Conservation (phyloP, 2,113 vertebrate genomes). For the Nothobranchius kuhntae region DNA sequence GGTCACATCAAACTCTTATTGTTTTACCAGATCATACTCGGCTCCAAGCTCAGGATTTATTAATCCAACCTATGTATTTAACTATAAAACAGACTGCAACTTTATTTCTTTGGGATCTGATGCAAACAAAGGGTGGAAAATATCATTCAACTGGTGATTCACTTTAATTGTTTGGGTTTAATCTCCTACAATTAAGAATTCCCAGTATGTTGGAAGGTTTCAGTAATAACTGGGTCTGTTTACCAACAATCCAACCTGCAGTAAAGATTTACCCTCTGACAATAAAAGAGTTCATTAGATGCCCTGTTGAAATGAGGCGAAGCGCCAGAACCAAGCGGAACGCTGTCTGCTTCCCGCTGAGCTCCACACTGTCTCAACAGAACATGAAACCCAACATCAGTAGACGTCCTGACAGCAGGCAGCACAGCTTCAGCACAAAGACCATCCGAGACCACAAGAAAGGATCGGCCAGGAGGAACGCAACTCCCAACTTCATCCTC, state of each 20-base stretch:
- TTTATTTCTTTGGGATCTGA: neutral
- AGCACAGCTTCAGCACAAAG: neutral
- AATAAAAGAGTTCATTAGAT: slow-evolving; percentile 61
- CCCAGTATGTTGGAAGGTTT: slow-evolving; percentile 1
- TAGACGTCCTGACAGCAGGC: slow-evolving; percentile 11
- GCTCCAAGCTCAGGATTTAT: neutral
- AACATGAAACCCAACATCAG: slow-evolving; percentile 40
- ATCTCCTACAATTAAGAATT: slow-evolving; percentile 25
- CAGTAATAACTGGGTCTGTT: slow-evolving; percentile 7
- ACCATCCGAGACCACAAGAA: slow-evolving; percentile 2
- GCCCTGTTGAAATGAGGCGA: slow-evolving; percentile 42
- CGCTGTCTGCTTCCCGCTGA: slow-evolving; percentile 14
- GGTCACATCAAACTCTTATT: neutral
- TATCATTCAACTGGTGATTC: neutral
- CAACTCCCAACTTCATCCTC: slow-evolving; percentile 49
- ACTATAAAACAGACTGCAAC: no score
- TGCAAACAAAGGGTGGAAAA: neutral
- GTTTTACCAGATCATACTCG: neutral
- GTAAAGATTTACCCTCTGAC: slow-evolving; percentile 21
- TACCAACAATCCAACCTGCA: slow-evolving; percentile 36
- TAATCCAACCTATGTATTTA: no score
- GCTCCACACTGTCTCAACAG: slow-evolving; percentile 10
- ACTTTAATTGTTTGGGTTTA: slow-evolving; percentile 29
- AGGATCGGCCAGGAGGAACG: slow-evolving; percentile 42
- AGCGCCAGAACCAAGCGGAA: slow-evolving; percentile 38